Evolutionary conservation across 2,113 vertebrate genomes (phyloP), one percentile per base, ranked within the genome.

Genomic region (Patagioenas fasciata): DNA sequence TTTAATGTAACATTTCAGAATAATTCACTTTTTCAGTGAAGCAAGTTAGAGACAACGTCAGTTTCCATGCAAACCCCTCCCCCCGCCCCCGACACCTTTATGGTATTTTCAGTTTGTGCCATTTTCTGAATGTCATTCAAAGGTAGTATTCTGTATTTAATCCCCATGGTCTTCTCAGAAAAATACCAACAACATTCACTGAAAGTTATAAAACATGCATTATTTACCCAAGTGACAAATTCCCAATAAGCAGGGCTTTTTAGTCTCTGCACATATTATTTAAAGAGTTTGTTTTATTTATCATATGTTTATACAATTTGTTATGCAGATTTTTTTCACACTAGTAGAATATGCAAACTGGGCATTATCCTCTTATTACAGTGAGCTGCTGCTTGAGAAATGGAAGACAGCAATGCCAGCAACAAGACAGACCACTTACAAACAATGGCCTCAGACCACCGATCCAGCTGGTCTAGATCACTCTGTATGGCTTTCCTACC

Each of bases 221-320:
- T 96, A 38, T 95, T 96, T 97, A 91, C 64, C 60, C 86, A 82
- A 86, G 74, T 94, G 86, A 93, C 23, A 51, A 93, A 90, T 60
- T 75, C 80, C 80, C 85, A 93, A 44, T 53, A 80, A 89, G 29
- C 31, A 50, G 9, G 6, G 11, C 5, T 90, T 95, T 95, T 96
- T 91, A 73, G 20, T 89, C 28, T 88, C 86, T 89, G 17, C 44
- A 93, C 90, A 62, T 82, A 96, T 97, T 95, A 97, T 97, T 96
- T 85, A 93, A 69, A 21, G 40, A 75, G 18, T 90, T 86, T 95
- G 24, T 47, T 95, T 95, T 91, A 89, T 65, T 53, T 91, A 88
- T 95, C 86, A 93, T 31, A 78, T 95, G 96, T 94, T 96, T 93
- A 93, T 81, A 38, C n/a, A 95, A 96, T 42, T 96, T 95, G 80